These are phyloP conservation scores for Cylindroiulus punctatus DNA, from an alignment of 2,888 invertebrate species.

Conservation along the genomic window DNA sequence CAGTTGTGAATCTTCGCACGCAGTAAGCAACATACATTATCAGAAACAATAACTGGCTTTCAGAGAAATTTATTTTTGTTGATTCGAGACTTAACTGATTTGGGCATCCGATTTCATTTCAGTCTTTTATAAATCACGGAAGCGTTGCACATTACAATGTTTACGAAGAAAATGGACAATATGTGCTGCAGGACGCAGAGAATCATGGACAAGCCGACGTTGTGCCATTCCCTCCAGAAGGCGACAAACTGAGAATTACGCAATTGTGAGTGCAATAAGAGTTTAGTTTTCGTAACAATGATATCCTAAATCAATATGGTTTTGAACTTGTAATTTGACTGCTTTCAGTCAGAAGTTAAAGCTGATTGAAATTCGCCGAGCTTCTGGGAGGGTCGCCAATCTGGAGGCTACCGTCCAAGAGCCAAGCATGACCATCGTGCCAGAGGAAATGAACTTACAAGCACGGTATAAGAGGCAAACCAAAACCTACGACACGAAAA, in stretches of 20 bases:
- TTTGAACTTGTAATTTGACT: neutral
- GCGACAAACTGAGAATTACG: constrained; percentile 48
- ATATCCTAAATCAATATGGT: neutral
- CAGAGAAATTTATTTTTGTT: too few relatives aligned
- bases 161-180: constrained; percentile 54
- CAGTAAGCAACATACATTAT: constrained; percentile 4
- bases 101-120: neutral
- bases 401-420: neutral
- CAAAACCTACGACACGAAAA: neutral
- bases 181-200: constrained; percentile 43
- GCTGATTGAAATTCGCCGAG: neutral
- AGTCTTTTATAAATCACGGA: constrained; percentile 51
- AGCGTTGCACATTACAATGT: constrained; percentile 50
- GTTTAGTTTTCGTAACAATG: neutral
- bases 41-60: too few relatives aligned
- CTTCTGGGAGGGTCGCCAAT: neutral
- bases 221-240: constrained; percentile 53
- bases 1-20: constrained; percentile 31
- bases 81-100: neutral
- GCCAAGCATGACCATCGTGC: constrained; percentile 37
- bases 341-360: constrained; percentile 1
- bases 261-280: constrained; percentile 50
- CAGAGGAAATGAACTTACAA: constrained; percentile 46
- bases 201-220: constrained; percentile 10
- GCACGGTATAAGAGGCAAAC: constrained; percentile 48